phyloP scores from a whole-genome alignment of 2,888 invertebrate species.

The Gymnosoma rotundatum region DNA sequence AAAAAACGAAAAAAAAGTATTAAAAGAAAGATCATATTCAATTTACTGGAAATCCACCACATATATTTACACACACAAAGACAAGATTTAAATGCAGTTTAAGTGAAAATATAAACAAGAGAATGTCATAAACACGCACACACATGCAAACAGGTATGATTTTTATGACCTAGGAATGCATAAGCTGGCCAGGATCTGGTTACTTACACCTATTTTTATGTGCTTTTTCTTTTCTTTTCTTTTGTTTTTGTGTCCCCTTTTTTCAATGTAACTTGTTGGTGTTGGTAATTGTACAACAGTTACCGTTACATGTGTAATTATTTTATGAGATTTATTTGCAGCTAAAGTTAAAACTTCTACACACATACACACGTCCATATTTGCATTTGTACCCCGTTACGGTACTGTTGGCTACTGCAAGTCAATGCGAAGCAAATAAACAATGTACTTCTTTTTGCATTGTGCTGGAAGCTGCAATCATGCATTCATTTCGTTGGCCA shows the following conservation, averaged over 20 bases:
- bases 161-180: constrained; percentile 67
- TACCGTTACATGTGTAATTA: constrained; percentile 82
- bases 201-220: constrained; percentile 60
- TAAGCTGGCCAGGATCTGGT: constrained; percentile 63
- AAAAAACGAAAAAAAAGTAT: constrained; percentile 43
- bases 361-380: background rate
- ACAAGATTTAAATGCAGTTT: constrained; percentile 70
- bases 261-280: constrained; percentile 45
- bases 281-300: constrained; percentile 77
- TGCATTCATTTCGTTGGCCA: constrained; percentile 72
- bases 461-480: constrained; percentile 58
- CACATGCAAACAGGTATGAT: constrained; percentile 15
- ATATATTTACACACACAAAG: background rate
- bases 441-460: constrained; percentile 28
- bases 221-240: background rate
- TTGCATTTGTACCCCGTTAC: background rate
- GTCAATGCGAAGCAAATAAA: constrained; percentile 52
- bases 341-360: constrained; percentile 65
- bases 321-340: constrained; percentile 82
- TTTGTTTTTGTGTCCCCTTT: constrained; percentile 5
- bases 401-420: constrained; percentile 44
- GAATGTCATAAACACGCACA: constrained; percentile 4
- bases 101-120: constrained; percentile 56
- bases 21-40: constrained; percentile 69
- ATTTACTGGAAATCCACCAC: constrained; percentile 59